A percentile compares a stretch with the other conserved stretches of the same genome.
phyloP scores from a whole-genome alignment of 2,888 invertebrate species.

The Ennomos fuscantarius region DNA sequence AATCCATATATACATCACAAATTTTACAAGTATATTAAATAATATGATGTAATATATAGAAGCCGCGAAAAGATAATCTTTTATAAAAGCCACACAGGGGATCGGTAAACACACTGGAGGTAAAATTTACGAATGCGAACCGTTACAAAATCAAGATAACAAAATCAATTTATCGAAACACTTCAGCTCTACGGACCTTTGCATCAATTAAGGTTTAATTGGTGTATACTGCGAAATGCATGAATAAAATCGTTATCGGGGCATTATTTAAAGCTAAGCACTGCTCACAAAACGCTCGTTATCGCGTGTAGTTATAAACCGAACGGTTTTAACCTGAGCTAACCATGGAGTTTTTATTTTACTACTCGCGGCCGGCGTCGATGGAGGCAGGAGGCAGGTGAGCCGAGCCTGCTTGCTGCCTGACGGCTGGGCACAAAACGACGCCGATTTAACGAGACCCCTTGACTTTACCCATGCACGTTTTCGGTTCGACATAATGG shows the following conservation, averaged over 20 bases:
- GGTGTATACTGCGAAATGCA: slow-evolving; percentile 32
- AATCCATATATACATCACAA: too few relatives aligned
- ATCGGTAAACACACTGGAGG: slow-evolving; percentile 6
- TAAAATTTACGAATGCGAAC: slow-evolving; percentile 19
- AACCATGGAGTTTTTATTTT: slow-evolving; percentile 36
- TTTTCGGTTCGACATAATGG: slow-evolving; percentile 14
- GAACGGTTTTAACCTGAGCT: slow-evolving; percentile 34
- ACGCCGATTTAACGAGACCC: slow-evolving; percentile 45
- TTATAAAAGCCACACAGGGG: slow-evolving; percentile 5
- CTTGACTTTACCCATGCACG: slow-evolving; percentile 19
- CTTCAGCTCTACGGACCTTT: slow-evolving; percentile 21
- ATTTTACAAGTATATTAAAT: too few relatives aligned
- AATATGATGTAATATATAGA: too few relatives aligned
- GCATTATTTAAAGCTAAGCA: slow-evolving; percentile 37
- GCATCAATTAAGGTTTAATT: slow-evolving; percentile 37
- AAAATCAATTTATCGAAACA: slow-evolving; percentile 29
- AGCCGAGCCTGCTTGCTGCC: slow-evolving; percentile 31
- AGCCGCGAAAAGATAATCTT: background rate
- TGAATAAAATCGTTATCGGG: slow-evolving; percentile 31
- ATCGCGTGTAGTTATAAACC: slow-evolving; percentile 29
- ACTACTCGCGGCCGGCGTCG: slow-evolving; percentile 35
- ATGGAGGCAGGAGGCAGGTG: slow-evolving; percentile 45
- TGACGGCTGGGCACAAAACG: slow-evolving; percentile 37
- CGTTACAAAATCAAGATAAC: slow-evolving; percentile 27
- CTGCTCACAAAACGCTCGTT: slow-evolving; percentile 34